These are phyloP conservation scores for rabbit (Oryctolagus cuniculus) DNA, from an alignment of 2,113 vertebrate species.

Conservation along the genomic window DNA sequence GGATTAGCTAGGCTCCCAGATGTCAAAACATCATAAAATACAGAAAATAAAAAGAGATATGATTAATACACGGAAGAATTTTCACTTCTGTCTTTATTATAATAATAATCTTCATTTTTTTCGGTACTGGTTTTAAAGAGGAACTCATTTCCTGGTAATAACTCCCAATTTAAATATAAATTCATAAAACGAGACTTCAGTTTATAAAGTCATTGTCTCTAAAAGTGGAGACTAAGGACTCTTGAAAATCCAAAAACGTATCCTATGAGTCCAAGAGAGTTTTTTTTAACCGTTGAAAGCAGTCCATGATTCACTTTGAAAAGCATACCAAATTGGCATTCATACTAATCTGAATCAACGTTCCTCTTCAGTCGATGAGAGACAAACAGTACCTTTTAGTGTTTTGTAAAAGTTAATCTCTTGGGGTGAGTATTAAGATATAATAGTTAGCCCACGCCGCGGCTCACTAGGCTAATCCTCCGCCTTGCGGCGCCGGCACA, in stretches of 20 bases:
- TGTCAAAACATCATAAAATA: constrained; percentile 13
- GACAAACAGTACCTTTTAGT: background rate
- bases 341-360: background rate
- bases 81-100: constrained; percentile 34
- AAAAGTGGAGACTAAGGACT: background rate
- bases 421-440: too few relatives aligned
- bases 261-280: background rate
- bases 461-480: too few relatives aligned
- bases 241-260: constrained; percentile 20
- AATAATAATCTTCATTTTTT: background rate
- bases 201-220: constrained; percentile 36
- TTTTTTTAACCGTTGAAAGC: constrained; percentile 8
- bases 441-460: too few relatives aligned
- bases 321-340: background rate
- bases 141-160: constrained; percentile 18
- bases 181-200: constrained; percentile 45
- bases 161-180: constrained; percentile 18
- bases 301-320: background rate
- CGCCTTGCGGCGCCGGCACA: too few relatives aligned
- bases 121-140: constrained; percentile 5
- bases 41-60: background rate
- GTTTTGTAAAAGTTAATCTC: background rate
- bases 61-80: background rate
- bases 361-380: constrained; percentile 18
- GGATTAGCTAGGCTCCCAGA: background rate